Conservation (phyloP, 2,113 vertebrate species). For the Chauna torquata region DNA sequence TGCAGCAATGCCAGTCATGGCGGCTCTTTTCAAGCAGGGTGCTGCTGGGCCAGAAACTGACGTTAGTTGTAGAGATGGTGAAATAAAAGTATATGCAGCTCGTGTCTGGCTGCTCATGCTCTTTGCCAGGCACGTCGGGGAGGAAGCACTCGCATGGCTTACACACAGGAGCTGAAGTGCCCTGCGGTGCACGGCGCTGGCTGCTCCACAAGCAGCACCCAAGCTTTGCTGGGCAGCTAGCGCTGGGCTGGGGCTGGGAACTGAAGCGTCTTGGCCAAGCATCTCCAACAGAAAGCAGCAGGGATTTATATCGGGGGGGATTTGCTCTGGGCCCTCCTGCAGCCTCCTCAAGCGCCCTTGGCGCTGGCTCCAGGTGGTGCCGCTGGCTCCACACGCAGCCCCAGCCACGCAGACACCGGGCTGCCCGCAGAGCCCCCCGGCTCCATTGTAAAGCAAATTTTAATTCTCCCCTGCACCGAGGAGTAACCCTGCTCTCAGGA, state of each 20-base stretch:
- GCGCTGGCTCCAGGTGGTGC: background rate
- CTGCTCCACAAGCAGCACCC: background rate
- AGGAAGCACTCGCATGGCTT: rapidly evolving
- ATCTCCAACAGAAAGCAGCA: background rate
- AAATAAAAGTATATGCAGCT: background rate
- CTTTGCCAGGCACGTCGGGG: background rate
- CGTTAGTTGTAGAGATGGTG: background rate
- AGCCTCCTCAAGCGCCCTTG: background rate
- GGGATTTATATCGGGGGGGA: background rate
- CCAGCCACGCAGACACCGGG: background rate
- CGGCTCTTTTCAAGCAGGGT: background rate
- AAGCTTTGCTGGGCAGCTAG: rapidly evolving
- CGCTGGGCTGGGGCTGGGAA: rapidly evolving
- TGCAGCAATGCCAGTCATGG: background rate
- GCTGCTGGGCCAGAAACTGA: background rate
- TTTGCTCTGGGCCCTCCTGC: background rate
- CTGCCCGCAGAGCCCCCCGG: background rate
- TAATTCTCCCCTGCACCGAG: background rate
- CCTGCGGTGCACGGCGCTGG: rapidly evolving
- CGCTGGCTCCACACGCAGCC: rapidly evolving
- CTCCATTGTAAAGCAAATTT: conserved; percentile 32
- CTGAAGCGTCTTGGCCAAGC: rapidly evolving
- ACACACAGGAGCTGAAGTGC: background rate
- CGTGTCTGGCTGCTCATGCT: background rate
- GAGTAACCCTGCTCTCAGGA: background rate